Evolutionary conservation across 1,140 invertebrate genomes (phyloP).

Genomic region (Caerostris darwini): DNA sequence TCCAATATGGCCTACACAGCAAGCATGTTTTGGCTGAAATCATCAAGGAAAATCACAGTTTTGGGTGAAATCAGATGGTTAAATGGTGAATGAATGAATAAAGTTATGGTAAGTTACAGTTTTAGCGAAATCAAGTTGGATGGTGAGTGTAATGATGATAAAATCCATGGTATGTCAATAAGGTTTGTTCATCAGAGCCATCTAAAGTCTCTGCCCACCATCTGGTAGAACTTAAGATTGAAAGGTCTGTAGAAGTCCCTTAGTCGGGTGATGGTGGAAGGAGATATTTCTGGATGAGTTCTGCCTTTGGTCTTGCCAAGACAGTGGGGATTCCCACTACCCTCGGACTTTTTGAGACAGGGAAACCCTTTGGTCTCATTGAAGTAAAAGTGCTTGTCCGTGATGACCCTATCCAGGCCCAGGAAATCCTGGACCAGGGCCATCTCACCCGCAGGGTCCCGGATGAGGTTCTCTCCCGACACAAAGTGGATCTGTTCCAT

Average conservation of each 20-base stretch:
- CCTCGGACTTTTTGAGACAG: constrained; percentile 92
- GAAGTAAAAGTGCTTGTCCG: constrained; percentile 95
- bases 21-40: too few relatives aligned
- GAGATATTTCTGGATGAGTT: constrained; percentile 91
- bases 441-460: constrained; percentile 93
- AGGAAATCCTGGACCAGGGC: constrained; percentile 92
- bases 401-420: constrained; percentile 91
- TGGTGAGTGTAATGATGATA: too few relatives aligned
- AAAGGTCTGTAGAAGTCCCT: constrained; percentile 94
- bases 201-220: constrained; percentile 93
- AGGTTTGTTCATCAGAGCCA: constrained; percentile 84
- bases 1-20: too few relatives aligned
- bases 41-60: too few relatives aligned
- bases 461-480: constrained; percentile 92
- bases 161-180: too few relatives aligned
- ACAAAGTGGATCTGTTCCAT: constrained; percentile 92
- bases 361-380: constrained; percentile 97
- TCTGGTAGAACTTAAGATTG: constrained; percentile 94
- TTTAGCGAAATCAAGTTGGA: too few relatives aligned
- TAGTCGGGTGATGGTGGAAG: constrained; percentile 87
- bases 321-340: constrained; percentile 90
- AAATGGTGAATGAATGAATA: too few relatives aligned
- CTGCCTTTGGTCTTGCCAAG: constrained; percentile 96
- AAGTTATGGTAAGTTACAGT: too few relatives aligned
- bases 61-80: too few relatives aligned